Base-by-base conservation (phyloP, 2,888 invertebrate genomes). In the Nemurella pictetii region DNA sequence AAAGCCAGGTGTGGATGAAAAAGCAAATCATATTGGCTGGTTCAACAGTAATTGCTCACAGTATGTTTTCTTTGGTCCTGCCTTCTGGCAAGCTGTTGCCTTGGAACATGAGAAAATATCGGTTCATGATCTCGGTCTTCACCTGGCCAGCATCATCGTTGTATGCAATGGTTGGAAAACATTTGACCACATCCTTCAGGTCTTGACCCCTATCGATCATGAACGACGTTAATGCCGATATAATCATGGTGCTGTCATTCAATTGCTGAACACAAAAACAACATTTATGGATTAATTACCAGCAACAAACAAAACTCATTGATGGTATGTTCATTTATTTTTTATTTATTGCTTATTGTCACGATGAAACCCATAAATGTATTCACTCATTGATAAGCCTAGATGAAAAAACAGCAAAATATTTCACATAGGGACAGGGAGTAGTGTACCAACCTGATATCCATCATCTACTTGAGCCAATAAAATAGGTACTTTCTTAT, bases 401-500 rank as follows among this genome's bases (percentile, higher is more conserved):
- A 35, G 12, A 35, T 97, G 91, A 83, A 92, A 92, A 88, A 86
- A 87, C n/a, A 36, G 2, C 20, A 26, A 80, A 80, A 20, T 25
- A n/a, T 74, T 74, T 25, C 5, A 4, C 4, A 74, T 26, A 20
- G 3, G 4, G 12, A 75, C 26, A 12, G 4, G 75, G 12, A 4
- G 26, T 5, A 75, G 26, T 26, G 28, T 1, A 75, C 29, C 87
- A 90, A 94, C 94, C 91, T 94, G 94, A 90, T 95, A 96, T 29
- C 95, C 96, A 84, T 84, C 84, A n/a, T 86, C 86, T 15, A 94
- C 94, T 90, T 96, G 93, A 0, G 95, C 94, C 78, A 98, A 91
- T 77, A 98, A 90, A 89, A 98, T 96, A 0, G 99, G 98, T 12
- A 99, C 99, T 93, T 99, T 99, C 89, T 95, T 97, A 89, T 99